Conservation (phyloP, 2,888 invertebrate genomes). For the Creontiades dilutus region DNA sequence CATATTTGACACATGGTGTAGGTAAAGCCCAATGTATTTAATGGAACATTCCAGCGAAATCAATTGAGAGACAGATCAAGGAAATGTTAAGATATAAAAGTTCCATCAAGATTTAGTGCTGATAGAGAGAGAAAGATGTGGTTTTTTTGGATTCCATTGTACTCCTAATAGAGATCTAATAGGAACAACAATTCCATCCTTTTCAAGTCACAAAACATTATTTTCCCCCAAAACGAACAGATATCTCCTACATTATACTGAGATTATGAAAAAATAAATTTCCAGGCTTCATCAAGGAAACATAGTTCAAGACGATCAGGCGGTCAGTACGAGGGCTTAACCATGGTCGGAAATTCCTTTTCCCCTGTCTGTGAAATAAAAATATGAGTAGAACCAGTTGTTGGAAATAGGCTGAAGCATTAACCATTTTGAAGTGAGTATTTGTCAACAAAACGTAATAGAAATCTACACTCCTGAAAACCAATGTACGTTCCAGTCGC, state of each 20-base stretch:
- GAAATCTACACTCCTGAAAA: not conserved
- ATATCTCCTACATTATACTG: not conserved
- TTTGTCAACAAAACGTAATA: not conserved
- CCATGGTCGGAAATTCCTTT: conserved; percentile 55
- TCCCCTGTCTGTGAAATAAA: conserved; percentile 64
- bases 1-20: not conserved
- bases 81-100: no score
- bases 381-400: conserved; percentile 44
- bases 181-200: not conserved
- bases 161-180: not conserved
- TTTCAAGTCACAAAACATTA: not conserved
- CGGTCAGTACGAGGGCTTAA: conserved; percentile 54
- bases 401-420: conserved; percentile 12
- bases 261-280: conserved; percentile 1
- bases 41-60: not conserved
- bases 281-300: conserved; percentile 57
- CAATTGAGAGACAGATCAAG: not conserved
- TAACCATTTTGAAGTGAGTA: not conserved
- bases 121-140: no score
- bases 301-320: conserved; percentile 54
- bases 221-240: not conserved
- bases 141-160: no score
- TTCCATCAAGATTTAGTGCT: no score
- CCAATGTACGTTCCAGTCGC: not conserved
- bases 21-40: not conserved